Base-by-base conservation (phyloP, 2,113 vertebrate genomes). In the Mustela lutreola region DNA sequence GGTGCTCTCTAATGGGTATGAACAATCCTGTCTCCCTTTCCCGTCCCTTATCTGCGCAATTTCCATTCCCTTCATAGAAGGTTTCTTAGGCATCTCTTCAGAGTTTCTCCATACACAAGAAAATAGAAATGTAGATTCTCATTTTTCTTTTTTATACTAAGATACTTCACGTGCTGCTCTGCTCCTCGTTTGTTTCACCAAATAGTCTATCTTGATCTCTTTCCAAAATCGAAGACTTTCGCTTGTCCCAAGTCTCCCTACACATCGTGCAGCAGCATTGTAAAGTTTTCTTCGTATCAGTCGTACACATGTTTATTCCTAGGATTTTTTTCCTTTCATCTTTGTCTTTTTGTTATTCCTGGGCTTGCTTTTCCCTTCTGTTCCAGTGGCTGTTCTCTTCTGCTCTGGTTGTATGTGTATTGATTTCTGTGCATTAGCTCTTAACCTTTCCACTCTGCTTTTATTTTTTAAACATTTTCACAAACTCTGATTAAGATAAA, bases 51-150 rank as follows among this genome's bases (percentile, higher is more conserved):
- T 14, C n/a, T 62, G 2, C 63, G n/a, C 48, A 15, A 42, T 84
- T 86, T 60, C 39, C 45, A 88, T 1, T 76, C 21, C 58, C 31
- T 42, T 6, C 18, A 18, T 0, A 24, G n/a, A 28, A 28, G 62
- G 79, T 62, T 81, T 93, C 62, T 80, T 89, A 79, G 26, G 11
- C 24, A 19, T 48, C 3, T 31, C 82, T 87, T 39, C 65, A 50
- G 36, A n/a, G 70, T 91, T 93, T 45, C 39, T 65, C 82, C 73
- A 83, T 26, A 53, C 15, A 79, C 2, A 48, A 53, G 60, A 79
- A 88, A 96, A 73, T n/a, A 78, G 24, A 92, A 94, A 76, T 60
- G 36, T 15, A 76, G n/a, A 65, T 76, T 94, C 24, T 78, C n/a
- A 9, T 39, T 91, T 92, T 85, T 28, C 26, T 58, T 48, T 82